Base-by-base conservation (phyloP, 2,113 vertebrate genomes). In the Limnothrissa miodon region DNA sequence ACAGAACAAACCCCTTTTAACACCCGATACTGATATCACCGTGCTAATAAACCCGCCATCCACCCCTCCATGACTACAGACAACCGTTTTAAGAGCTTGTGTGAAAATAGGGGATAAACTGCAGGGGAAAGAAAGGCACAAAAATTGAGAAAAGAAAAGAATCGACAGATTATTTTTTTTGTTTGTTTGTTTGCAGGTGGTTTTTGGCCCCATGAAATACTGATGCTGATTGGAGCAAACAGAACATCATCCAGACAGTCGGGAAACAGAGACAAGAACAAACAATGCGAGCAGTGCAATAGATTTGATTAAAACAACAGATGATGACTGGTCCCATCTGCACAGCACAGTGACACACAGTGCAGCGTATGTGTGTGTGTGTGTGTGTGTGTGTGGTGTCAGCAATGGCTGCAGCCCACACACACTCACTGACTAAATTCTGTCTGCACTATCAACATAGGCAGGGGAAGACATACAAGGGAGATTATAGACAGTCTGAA, bases 31-130 rank as follows among this genome's bases (percentile, higher is more conserved):
- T 11, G 29, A 17, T 29, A 29, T 25, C 59, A 62, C 11, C 59
- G 15, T 74, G 66, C 25, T 36, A 36, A 36, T 33, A 36, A 74
- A 36, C 36, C 66, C 21, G 13, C 39, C 78, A 81, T 83, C 81
- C 39, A 79, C 62, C 39, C 36, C 29, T 51, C n/a, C n/a, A 79
- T 19, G 53, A 85, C 59, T 45, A 83, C 66, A 90, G 92, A 92
- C 91, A 92, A 91, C 90, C 90, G 90, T 91, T 93, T 94, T 92
- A 90, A 92, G 87, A 90, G 85, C 87, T 84, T 85, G 66, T 81
- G 44, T 86, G 86, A 45, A 48, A 17, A 48, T n/a, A 15, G 83
- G 56, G 0, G 66, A 0, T 25, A 13, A 25, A 66, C n/a, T 29
- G 59, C 59, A 66, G 59, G 29, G 59, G 29, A 66, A 1, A 83